These are phyloP conservation scores for Leiothrix lutea DNA, from an alignment of 2,113 vertebrate genomes.

Conservation along the genomic window DNA sequence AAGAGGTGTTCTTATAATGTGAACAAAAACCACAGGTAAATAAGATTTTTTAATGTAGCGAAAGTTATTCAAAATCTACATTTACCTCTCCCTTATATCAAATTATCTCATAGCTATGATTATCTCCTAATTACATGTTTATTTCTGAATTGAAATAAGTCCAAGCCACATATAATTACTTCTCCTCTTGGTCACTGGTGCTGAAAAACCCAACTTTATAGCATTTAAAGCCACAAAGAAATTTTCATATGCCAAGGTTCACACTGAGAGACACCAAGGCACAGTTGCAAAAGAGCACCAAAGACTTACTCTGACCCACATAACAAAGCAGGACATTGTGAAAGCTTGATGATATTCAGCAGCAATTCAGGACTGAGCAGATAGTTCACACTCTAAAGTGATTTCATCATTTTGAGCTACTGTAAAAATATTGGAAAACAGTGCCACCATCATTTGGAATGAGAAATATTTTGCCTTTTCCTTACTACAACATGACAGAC, in stretches of 20 bases:
- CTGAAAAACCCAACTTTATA: background rate
- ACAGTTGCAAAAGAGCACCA: background rate
- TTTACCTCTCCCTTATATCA: background rate
- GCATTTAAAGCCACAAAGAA: background rate
- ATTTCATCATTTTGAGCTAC: background rate
- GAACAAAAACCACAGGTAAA: background rate
- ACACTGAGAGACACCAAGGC: background rate
- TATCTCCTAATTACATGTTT: background rate
- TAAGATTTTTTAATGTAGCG: background rate
- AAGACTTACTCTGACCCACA: background rate
- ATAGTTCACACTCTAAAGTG: background rate
- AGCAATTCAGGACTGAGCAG: background rate
- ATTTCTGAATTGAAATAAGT: background rate
- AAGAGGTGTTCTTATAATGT: background rate
- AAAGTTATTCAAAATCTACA: background rate
- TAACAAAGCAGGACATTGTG: background rate
- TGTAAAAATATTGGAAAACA: background rate
- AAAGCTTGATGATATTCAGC: background rate
- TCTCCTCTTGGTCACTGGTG: background rate
- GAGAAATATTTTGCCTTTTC: background rate
- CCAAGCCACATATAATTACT: background rate
- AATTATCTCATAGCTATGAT: slow-evolving; percentile 2
- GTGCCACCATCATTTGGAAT: background rate
- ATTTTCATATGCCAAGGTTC: background rate
- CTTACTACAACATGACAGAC: background rate